These are phyloP conservation scores for Phenacoccus solenopsis DNA, from an alignment of 1,140 invertebrate genomes.

Conservation along the genomic window DNA sequence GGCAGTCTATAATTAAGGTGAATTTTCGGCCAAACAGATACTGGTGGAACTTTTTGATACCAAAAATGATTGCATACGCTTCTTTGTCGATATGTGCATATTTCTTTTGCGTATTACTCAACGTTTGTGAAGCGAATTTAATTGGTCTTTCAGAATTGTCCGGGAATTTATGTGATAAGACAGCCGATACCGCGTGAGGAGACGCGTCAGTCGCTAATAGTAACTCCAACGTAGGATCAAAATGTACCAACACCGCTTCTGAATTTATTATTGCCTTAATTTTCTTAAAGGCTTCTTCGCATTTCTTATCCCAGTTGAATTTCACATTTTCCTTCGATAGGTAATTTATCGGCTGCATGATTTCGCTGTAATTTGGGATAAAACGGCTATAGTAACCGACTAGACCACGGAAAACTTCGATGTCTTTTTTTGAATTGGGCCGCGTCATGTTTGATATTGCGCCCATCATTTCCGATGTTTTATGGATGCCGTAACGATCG, in stretches of 20 bases:
- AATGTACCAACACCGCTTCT: conserved; percentile 24
- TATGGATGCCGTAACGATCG: background rate
- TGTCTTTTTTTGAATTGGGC: conserved; percentile 28
- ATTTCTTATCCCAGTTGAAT: conserved; percentile 19
- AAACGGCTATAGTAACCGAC: conserved; percentile 20
- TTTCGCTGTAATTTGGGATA: conserved; percentile 5
- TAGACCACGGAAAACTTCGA: conserved; percentile 19
- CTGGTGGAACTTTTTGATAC: conserved; percentile 36
- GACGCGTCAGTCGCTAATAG: conserved; percentile 30
- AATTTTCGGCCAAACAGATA: conserved; percentile 37
- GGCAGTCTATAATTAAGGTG: conserved; percentile 36
- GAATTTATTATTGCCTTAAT: conserved; percentile 20
- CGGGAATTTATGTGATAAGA: conserved; percentile 29
- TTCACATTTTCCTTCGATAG: background rate
- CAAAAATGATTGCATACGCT: conserved; percentile 35
- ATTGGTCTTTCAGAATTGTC: conserved; percentile 27
- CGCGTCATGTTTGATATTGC: conserved; percentile 29
- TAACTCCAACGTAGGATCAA: conserved; percentile 26
- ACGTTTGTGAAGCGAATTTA: conserved; percentile 26
- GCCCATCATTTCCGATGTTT: conserved; percentile 28
- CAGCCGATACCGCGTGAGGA: conserved; percentile 26
- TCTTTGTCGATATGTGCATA: conserved; percentile 40
- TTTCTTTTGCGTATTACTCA: conserved; percentile 24
- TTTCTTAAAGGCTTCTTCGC: conserved; percentile 21
- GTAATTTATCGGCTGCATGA: conserved; percentile 11